phyloP scores from a whole-genome alignment of 2,113 vertebrate species.

The Albula goreensis region DNA sequence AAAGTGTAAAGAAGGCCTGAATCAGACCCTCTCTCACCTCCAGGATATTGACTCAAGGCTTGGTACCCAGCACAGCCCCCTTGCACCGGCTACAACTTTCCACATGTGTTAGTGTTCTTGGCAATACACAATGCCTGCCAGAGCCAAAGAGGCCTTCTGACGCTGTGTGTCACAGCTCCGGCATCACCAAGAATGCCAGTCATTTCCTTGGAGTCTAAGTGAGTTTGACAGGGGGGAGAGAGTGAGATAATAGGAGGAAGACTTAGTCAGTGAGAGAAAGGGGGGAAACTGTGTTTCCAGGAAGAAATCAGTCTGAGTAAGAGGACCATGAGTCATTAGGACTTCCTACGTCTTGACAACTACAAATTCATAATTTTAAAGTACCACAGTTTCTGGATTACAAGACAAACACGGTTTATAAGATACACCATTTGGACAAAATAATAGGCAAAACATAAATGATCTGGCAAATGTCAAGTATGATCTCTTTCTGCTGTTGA shows the following conservation, averaged over 20 bases:
- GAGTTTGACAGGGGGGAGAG: not conserved
- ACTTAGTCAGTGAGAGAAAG: slow-evolving; percentile 38
- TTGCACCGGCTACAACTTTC: not conserved
- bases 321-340: slow-evolving; percentile 47
- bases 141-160: not conserved
- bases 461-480: not conserved
- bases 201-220: not conserved
- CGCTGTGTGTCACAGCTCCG: not conserved
- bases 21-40: not conserved
- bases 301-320: slow-evolving; percentile 36
- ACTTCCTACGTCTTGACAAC: slow-evolving; percentile 28
- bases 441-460: not conserved
- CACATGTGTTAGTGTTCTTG: not conserved
- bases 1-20: not conserved
- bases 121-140: not conserved
- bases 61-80: not conserved
- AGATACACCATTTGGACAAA: not conserved
- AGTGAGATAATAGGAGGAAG: slow-evolving; percentile 41
- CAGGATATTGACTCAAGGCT: not conserved
- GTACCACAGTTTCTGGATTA: not conserved
- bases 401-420: not conserved
- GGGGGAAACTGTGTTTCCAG: slow-evolving; percentile 38
- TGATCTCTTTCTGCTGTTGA: not conserved
- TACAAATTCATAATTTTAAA: slow-evolving; percentile 27
- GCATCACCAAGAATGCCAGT: not conserved